phyloP scores from a whole-genome alignment of 2,888 invertebrate genomes.

The Macrophya annulata region DNA sequence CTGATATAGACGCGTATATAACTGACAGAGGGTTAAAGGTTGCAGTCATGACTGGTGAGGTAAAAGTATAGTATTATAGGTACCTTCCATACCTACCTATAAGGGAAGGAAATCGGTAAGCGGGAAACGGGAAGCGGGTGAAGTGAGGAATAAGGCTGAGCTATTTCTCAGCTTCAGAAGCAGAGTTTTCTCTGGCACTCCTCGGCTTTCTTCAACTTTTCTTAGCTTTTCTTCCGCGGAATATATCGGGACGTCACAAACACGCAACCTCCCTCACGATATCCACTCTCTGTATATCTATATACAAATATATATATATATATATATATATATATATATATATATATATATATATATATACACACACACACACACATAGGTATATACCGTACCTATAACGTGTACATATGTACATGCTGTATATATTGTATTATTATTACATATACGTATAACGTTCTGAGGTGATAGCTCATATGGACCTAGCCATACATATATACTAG shows the following conservation, averaged over 20 bases:
- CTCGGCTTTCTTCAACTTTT: constrained; percentile 55
- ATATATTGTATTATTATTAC: background rate
- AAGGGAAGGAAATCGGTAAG: constrained; percentile 27
- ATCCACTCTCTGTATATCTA: constrained; percentile 64
- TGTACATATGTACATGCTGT: background rate
- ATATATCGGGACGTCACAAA: constrained; percentile 77
- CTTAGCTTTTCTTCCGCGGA: constrained; percentile 75
- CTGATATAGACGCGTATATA: background rate
- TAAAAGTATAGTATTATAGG: background rate
- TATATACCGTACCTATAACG: background rate
- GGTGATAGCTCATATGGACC: background rate
- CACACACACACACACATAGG: background rate
- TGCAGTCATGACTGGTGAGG: background rate
- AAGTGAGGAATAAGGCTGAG: constrained; percentile 63
- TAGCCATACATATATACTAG: no score
- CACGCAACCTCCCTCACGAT: constrained; percentile 73
- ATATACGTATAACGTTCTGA: background rate
- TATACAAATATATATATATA: constrained; percentile 17
- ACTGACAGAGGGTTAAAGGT: background rate
- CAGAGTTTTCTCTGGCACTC: constrained; percentile 66
- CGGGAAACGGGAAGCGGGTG: constrained; percentile 18
- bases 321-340: constrained; percentile 21
- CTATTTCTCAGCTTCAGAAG: constrained; percentile 79
- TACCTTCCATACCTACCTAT: background rate
- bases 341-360: constrained; percentile 30